Evolutionary conservation across 2,113 vertebrate genomes (phyloP).

Genomic region (Pardalotus punctatus): DNA sequence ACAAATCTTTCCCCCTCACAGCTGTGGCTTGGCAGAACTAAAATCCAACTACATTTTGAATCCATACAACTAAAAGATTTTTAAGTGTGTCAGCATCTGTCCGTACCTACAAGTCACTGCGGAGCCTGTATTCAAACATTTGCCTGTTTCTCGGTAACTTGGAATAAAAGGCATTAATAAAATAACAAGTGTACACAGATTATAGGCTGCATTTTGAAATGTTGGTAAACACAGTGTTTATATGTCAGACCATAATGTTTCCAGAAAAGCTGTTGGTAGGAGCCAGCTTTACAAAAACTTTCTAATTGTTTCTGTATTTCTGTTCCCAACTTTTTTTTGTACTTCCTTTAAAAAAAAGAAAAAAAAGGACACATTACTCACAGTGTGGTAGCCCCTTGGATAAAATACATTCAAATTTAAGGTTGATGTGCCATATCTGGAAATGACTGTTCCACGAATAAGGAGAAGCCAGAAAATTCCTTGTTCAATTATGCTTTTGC

Average conservation of each 20-base stretch:
- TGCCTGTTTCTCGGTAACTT: conserved; percentile 35
- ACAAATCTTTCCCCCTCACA: conserved; percentile 17
- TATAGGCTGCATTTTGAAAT: conserved; percentile 74
- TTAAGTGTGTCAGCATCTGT: neutral
- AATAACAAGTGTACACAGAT: conserved; percentile 66
- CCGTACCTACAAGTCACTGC: conserved; percentile 3
- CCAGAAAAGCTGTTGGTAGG: conserved; percentile 66
- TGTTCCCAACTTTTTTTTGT: neutral
- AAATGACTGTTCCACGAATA: neutral
- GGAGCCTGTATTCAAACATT: conserved; percentile 20
- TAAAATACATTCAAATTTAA: conserved; percentile 20
- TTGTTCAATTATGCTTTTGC: neutral
- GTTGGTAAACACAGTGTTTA: conserved; percentile 77
- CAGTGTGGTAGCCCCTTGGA: neutral
- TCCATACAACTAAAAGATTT: conserved; percentile 24
- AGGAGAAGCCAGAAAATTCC: neutral
- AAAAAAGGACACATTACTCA: neutral
- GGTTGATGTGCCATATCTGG: neutral
- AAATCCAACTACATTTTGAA: conserved; percentile 15
- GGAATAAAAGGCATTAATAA: conserved; percentile 68
- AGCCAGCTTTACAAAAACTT: conserved; percentile 36
- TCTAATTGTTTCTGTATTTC: conserved; percentile 9
- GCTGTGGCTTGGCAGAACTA: neutral
- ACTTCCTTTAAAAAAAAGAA: neutral
- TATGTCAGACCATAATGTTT: conserved; percentile 67